Evolutionary conservation across 2,797 vertebrate species (phyloP).

Genomic region (Lateolabrax maculatus): DNA sequence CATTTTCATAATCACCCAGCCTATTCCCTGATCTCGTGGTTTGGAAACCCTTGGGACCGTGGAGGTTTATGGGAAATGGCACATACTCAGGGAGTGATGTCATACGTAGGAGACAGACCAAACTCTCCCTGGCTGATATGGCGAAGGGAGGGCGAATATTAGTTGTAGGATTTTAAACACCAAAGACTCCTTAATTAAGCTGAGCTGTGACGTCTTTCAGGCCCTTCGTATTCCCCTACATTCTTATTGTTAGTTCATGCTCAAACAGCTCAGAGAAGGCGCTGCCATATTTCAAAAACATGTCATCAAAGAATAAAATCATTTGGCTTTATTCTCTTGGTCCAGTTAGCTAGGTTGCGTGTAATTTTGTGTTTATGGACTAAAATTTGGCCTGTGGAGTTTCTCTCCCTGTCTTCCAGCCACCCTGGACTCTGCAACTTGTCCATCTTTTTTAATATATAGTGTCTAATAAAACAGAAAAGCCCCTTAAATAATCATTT

Average conservation of each 20-base stretch:
- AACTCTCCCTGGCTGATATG: slow-evolving; percentile 67
- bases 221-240: not conserved
- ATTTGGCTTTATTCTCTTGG: slow-evolving; percentile 10
- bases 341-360: not conserved
- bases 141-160: slow-evolving; percentile 55
- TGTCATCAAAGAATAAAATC: slow-evolving; percentile 18
- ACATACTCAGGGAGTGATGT: slow-evolving; percentile 86
- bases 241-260: not conserved
- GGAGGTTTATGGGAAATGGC: slow-evolving; percentile 83
- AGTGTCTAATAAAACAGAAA: slow-evolving; percentile 41
- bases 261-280: slow-evolving; percentile 4
- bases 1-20: slow-evolving; percentile 41
- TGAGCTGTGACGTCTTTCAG: slow-evolving; percentile 34
- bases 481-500: slow-evolving; percentile 27
- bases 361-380: slow-evolving; percentile 23
- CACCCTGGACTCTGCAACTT: not conserved
- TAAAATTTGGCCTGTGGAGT: slow-evolving; percentile 3
- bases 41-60: slow-evolving; percentile 68
- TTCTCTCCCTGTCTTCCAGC: slow-evolving; percentile 3
- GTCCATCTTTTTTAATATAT: slow-evolving; percentile 16
- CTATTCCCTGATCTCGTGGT: slow-evolving; percentile 64
- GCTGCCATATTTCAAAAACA: slow-evolving; percentile 19
- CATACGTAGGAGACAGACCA: slow-evolving; percentile 75
- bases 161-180: slow-evolving; percentile 42
- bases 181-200: slow-evolving; percentile 48